Evolutionary conservation across 2,797 vertebrate species (phyloP).

Genomic region (Petrocephalus sullivani): DNA sequence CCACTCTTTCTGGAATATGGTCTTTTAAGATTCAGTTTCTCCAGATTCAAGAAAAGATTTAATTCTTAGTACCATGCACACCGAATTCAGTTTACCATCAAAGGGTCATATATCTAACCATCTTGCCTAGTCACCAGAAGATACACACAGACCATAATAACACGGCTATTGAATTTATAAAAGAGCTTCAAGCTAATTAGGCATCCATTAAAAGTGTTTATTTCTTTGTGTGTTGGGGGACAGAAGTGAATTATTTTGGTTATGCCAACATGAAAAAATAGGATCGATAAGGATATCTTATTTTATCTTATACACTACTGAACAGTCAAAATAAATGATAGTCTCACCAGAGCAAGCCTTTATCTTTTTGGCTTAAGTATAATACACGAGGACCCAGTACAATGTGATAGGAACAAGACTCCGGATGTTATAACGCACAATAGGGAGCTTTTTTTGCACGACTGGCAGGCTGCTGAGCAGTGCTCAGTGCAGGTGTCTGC

Average conservation of each 20-base stretch:
- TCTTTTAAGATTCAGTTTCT: too few relatives aligned
- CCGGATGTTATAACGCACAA: not conserved
- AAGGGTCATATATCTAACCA: not conserved
- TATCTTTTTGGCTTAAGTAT: not conserved
- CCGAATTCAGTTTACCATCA: not conserved
- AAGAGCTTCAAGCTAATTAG: not conserved
- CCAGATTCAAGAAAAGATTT: too few relatives aligned
- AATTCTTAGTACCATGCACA: not conserved
- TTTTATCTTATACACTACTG: not conserved
- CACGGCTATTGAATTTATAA: not conserved
- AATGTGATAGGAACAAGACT: not conserved
- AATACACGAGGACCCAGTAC: not conserved
- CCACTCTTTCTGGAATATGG: too few relatives aligned
- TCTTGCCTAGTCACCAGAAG: not conserved
- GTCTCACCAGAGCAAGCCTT: too few relatives aligned
- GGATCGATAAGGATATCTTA: not conserved
- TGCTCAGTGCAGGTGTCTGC: not conserved
- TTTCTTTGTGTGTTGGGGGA: not conserved
- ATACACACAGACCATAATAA: not conserved
- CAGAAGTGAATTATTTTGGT: not conserved
- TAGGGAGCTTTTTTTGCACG: not conserved
- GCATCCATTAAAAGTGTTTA: not conserved
- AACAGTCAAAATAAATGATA: not conserved
- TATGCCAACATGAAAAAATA: not conserved
- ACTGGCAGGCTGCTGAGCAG: not conserved